Conservation (phyloP, 2,113 vertebrate genomes). For the Elephantulus edwardii region DNA sequence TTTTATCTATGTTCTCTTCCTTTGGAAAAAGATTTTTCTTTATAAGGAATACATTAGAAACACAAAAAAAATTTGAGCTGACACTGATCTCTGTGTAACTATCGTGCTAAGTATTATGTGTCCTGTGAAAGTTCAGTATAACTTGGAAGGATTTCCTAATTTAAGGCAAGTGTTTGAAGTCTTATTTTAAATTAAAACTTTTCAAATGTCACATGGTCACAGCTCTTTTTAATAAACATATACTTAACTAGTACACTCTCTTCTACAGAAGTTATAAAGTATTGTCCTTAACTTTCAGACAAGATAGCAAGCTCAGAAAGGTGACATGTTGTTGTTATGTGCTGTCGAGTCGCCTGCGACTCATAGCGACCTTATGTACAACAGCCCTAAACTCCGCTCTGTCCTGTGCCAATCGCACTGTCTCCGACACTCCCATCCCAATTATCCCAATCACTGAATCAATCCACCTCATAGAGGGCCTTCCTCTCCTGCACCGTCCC, state of each 20-base stretch:
- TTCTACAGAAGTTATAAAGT: slow-evolving; percentile 19
- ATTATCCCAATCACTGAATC: too few relatives aligned
- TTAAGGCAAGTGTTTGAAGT: not conserved
- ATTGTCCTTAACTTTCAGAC: not conserved
- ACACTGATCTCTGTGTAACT: not conserved
- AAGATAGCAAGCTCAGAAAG: slow-evolving; percentile 44
- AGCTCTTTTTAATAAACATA: not conserved
- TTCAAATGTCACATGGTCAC: not conserved
- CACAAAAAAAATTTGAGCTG: not conserved
- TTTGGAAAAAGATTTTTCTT: slow-evolving; percentile 38
- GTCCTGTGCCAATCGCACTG: too few relatives aligned
- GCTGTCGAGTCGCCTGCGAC: too few relatives aligned
- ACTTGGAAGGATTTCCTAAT: not conserved
- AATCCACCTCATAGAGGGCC: too few relatives aligned
- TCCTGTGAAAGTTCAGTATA: not conserved
- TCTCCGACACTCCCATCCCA: too few relatives aligned
- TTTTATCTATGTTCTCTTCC: not conserved
- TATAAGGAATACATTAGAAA: slow-evolving; percentile 1
- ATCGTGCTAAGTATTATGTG: not conserved
- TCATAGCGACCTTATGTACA: too few relatives aligned
- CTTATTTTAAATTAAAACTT: slow-evolving; percentile 39
- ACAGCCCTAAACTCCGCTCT: too few relatives aligned
- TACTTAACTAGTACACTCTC: not conserved
- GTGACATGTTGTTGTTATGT: too few relatives aligned
- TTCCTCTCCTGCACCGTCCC: too few relatives aligned